Base-by-base conservation (phyloP, 2,888 invertebrate genomes). In the Cosmorhoe ocellata region DNA sequence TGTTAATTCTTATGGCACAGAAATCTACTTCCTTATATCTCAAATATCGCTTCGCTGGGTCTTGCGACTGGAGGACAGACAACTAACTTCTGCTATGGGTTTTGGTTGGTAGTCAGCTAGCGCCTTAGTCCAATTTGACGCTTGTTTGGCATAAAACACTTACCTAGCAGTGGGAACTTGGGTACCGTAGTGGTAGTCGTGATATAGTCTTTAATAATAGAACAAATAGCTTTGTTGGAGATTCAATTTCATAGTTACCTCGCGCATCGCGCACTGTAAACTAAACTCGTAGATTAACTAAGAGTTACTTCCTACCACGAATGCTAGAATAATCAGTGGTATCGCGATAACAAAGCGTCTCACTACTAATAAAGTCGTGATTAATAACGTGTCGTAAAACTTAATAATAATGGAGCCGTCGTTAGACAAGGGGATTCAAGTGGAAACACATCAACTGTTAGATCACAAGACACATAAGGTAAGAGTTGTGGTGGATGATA, bases 341-440 rank as follows among this genome's bases (percentile, higher is more conserved):
- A 42, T 49, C 48, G 48, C 31, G 49, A 49, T 48, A 48, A 42
- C 36, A 37, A 36, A 41, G 40, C 30, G 47, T 13, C 34, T 38
- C 33, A 40, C 22, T 26, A 2, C 12, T n/a, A 14, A 3, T 5
- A 2, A 48, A 36, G 31, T 31, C 31, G 24, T 24, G 14, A 30
- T 48, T 48, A 36, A 31, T 30, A 41, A 31, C 41, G 48, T 48
- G 48, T 24, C 39, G 18, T 39, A 41, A 36, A 36, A 36, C 30
- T 24, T 30, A 34, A 32, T 33, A 33, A 46, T 34, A 4, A 46
- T 46, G 48, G 47, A 36, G 22, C 6, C 26, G n/a, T 2, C 18
- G 4, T 3, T 18, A 11, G 8, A 30, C 4, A n/a, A 30, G 2
- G 28, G 24, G 7, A n/a, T 10, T 8, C 41, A 26, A 22, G 13